Evolutionary conservation across 2,888 invertebrate species (phyloP).

Genomic region (Scrobipalpa costella): DNA sequence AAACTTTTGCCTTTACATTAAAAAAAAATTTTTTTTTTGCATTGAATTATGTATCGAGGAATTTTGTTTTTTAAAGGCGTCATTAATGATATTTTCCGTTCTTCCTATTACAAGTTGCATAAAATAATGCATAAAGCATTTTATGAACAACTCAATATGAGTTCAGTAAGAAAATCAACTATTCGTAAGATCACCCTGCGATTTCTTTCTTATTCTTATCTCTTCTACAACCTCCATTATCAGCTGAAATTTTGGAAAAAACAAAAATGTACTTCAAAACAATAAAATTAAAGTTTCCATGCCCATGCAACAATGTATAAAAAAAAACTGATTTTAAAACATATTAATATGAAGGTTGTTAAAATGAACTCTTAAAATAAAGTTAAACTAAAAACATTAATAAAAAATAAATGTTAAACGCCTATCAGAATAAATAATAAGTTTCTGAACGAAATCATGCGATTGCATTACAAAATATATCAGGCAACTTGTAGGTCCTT

Average conservation of each 20-base stretch:
- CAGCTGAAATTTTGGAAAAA: conserved; percentile 73
- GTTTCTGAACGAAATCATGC: neutral
- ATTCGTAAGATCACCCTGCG: conserved; percentile 65
- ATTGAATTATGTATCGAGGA: too few species aligned
- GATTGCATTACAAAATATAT: neutral
- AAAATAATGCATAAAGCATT: too few species aligned
- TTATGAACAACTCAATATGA: too few species aligned
- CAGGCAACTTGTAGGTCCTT: neutral
- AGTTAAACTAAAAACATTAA: neutral
- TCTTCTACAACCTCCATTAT: conserved; percentile 80
- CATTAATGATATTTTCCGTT: too few species aligned
- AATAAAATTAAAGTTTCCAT: conserved; percentile 24
- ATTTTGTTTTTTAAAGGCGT: too few species aligned
- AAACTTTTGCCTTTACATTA: too few species aligned
- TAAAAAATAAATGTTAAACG: neutral
- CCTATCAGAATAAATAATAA: neutral
- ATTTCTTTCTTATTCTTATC: conserved; percentile 78
- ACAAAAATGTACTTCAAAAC: conserved; percentile 37
- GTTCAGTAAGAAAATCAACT: too few species aligned
- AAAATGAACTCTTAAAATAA: too few species aligned
- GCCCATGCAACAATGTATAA: neutral
- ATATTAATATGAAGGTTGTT: neutral
- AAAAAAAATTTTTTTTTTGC: too few species aligned
- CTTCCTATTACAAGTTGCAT: too few species aligned
- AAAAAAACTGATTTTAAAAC: neutral